These are phyloP conservation scores for Bothrops alternatus DNA, from an alignment of 2,797 vertebrate genomes.

Conservation along the genomic window DNA sequence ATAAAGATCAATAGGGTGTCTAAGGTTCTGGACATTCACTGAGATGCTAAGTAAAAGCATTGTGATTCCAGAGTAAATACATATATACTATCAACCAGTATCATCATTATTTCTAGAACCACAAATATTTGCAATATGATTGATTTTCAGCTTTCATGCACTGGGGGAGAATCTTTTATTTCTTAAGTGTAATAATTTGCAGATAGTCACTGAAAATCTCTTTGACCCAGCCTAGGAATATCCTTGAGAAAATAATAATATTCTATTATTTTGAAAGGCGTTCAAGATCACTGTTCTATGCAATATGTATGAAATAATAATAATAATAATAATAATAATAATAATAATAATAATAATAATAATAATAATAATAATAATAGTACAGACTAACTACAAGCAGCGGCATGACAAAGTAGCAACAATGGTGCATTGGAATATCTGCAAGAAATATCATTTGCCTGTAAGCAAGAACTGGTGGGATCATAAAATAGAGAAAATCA, in stretches of 20 bases:
- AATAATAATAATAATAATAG: too few species aligned
- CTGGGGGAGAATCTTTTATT: background rate
- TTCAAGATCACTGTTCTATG: background rate
- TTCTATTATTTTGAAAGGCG: background rate
- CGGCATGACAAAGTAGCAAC: too few species aligned
- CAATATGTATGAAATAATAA: background rate
- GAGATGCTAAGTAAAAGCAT: background rate
- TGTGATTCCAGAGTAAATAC: background rate
- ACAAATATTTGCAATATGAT: background rate
- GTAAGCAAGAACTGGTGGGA: too few species aligned
- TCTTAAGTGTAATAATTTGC: slow-evolving; percentile 10
- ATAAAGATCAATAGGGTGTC: slow-evolving; percentile 9
- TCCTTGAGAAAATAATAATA: background rate
- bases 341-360: too few species aligned
- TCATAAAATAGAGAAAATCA: too few species aligned
- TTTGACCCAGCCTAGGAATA: background rate
- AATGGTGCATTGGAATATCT: too few species aligned
- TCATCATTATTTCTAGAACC: slow-evolving; percentile 5
- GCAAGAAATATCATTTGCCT: too few species aligned
- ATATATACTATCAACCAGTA: background rate
- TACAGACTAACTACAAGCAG: too few species aligned
- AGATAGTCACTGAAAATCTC: background rate
- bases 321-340: too few species aligned
- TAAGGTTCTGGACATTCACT: background rate
- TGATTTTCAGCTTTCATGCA: slow-evolving; percentile 5